Evolutionary conservation across 2,113 vertebrate genomes (phyloP).

Genomic region (Oxyura jamaicensis): DNA sequence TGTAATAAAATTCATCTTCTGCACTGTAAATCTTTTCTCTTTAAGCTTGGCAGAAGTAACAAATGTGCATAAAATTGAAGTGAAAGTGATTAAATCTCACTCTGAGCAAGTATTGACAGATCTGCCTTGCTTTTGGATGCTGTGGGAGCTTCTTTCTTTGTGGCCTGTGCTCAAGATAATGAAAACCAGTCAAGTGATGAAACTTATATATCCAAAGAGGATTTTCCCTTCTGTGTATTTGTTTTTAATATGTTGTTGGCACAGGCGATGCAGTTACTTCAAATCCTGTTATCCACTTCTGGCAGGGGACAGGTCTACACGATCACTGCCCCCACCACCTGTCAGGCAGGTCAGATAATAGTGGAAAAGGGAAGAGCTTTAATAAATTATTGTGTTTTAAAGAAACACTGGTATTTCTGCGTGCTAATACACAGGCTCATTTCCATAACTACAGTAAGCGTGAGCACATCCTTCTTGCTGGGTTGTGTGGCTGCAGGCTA

Average conservation of each 20-base stretch:
- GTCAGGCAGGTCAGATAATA: too few relatives aligned
- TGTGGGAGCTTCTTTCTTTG: neutral
- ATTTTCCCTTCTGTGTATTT: neutral
- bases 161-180: slow-evolving; percentile 17
- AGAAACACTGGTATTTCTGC: fast-evolving
- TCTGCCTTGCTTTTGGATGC: neutral
- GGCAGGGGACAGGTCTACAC: neutral
- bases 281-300: neutral
- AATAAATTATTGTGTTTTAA: neutral
- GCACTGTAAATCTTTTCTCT: slow-evolving; percentile 38
- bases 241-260: neutral
- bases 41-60: slow-evolving; percentile 54
- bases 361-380: neutral
- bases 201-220: slow-evolving; percentile 1
- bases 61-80: slow-evolving; percentile 62
- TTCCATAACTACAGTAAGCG: neutral
- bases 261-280: neutral
- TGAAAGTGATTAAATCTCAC: slow-evolving; percentile 52
- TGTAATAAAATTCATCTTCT: slow-evolving; percentile 5
- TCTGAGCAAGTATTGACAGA: slow-evolving; percentile 29
- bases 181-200: slow-evolving; percentile 58
- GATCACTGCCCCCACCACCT: neutral
- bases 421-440: fast-evolving
- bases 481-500: neutral
- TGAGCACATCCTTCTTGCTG: neutral